A percentile compares a stretch with the other conserved stretches of the same genome.
These are phyloP conservation scores for Minunthozetes semirufus DNA, from an alignment of 2,888 invertebrate genomes.

Conservation along the genomic window DNA sequence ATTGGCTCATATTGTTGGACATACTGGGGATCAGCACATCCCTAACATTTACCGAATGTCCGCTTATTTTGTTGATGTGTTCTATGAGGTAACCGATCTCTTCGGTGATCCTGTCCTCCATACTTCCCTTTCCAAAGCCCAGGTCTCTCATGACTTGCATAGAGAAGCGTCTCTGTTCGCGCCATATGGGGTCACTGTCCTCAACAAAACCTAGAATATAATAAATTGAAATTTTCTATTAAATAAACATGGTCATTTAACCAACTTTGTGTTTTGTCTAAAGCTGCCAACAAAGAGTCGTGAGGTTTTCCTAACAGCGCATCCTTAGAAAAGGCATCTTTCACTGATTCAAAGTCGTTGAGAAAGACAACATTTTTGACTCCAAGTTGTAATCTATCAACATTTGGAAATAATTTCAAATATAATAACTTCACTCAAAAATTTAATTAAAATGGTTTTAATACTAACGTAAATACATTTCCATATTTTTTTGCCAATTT, in stretches of 20 bases:
- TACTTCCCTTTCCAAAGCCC: conserved; percentile 41
- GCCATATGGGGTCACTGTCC: conserved; percentile 39
- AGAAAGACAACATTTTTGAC: conserved; percentile 39
- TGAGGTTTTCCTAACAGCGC: conserved; percentile 37
- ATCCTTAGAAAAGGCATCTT: conserved; percentile 38
- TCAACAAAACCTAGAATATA: conserved; percentile 33
- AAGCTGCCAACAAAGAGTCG: conserved; percentile 18
- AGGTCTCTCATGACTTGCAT: conserved; percentile 40
- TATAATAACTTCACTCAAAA: conserved; percentile 23
- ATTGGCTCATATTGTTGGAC: conserved; percentile 41
- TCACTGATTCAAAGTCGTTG: conserved; percentile 37
- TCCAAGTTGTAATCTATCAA: conserved; percentile 36
- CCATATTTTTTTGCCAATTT: conserved; percentile 40
- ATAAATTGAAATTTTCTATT: no score
- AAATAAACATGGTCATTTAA: no score
- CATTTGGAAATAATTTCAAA: neutral
- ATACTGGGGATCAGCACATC: conserved; percentile 38
- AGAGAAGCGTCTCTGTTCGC: conserved; percentile 42
- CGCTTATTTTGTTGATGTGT: conserved; percentile 24
- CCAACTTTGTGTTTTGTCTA: conserved; percentile 30
- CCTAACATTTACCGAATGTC: neutral
- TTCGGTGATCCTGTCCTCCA: conserved; percentile 41
- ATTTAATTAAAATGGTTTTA: neutral
- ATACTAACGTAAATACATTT: conserved; percentile 38
- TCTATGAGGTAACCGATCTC: conserved; percentile 39